Conservation (phyloP, 2,888 invertebrate genomes). For the Andrena marginata region DNA sequence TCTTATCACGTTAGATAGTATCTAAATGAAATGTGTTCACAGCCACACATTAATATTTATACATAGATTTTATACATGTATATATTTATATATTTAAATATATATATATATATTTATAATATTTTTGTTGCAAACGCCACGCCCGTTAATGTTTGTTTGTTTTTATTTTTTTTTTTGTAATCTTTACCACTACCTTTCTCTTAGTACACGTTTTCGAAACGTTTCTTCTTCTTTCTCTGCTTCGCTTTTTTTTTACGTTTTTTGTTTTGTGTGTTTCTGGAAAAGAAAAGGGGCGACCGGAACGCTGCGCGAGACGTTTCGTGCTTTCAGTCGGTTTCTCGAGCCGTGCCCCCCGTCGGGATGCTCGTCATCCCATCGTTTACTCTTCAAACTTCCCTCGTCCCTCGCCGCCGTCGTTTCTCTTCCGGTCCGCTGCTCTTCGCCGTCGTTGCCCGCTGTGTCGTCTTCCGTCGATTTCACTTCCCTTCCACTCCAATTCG, state of each 20-base stretch:
- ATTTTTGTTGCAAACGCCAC: constrained; percentile 61
- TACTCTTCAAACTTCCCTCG: neutral
- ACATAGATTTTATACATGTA: constrained; percentile 54
- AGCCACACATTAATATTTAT: constrained; percentile 84
- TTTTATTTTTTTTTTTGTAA: neutral
- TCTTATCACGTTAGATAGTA: constrained; percentile 70
- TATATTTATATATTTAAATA: constrained; percentile 49
- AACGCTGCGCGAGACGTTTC: constrained; percentile 28
- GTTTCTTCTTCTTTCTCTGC: constrained; percentile 2
- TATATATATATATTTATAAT: constrained; percentile 59
- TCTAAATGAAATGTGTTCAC: constrained; percentile 84
- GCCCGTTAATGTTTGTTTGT: constrained; percentile 43
- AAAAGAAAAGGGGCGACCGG: constrained; percentile 46
- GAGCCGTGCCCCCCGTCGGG: neutral
- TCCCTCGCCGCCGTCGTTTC: neutral
- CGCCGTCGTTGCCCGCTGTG: neutral
- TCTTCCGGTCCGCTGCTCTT: neutral
- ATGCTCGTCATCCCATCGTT: constrained; percentile 3
- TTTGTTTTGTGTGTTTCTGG: constrained; percentile 14
- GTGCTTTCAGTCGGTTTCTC: constrained; percentile 33
- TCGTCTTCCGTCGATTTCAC: neutral
- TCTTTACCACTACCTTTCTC: constrained; percentile 44
- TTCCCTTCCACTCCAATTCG: constrained; percentile 2
- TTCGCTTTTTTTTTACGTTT: constrained; percentile 12
- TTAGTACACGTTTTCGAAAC: constrained; percentile 29